Conservation (phyloP, 2,113 vertebrate species). For the Mola mola region DNA sequence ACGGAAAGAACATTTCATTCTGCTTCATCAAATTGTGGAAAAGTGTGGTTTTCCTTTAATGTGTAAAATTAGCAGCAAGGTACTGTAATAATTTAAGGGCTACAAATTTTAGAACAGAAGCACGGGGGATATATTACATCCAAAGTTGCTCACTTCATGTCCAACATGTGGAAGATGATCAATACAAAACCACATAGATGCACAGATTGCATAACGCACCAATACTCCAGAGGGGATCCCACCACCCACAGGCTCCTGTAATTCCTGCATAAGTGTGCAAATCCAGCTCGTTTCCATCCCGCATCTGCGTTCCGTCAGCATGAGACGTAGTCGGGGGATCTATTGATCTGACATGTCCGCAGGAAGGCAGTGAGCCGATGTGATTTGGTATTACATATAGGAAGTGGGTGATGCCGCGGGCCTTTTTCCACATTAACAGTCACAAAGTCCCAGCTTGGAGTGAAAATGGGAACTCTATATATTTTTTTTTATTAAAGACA, state of each 20-base stretch:
- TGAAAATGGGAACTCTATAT: constrained; percentile 14
- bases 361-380: constrained; percentile 69
- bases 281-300: constrained; percentile 55
- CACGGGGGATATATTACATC: too few relatives aligned
- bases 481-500: constrained; percentile 1
- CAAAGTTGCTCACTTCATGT: too few relatives aligned
- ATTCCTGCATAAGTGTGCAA: constrained; percentile 36
- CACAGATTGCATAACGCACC: constrained; percentile 31
- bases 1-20: constrained; percentile 43
- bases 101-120: too few relatives aligned
- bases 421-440: constrained; percentile 82
- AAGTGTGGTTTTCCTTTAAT: constrained; percentile 6
- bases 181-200: neutral
- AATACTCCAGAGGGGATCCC: too few relatives aligned
- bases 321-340: constrained; percentile 54
- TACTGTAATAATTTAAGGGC: too few relatives aligned
- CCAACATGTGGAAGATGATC: neutral
- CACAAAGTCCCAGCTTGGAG: constrained; percentile 43
- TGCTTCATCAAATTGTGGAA: neutral
- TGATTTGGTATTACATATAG: constrained; percentile 77
- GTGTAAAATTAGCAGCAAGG: constrained; percentile 5
- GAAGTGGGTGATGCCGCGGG: constrained; percentile 64
- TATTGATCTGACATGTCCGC: constrained; percentile 70
- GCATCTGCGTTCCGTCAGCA: constrained; percentile 40
- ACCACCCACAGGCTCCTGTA: too few relatives aligned